These are phyloP conservation scores for Tursiops truncatus DNA, from an alignment of 2,113 vertebrate species.

Conservation along the genomic window DNA sequence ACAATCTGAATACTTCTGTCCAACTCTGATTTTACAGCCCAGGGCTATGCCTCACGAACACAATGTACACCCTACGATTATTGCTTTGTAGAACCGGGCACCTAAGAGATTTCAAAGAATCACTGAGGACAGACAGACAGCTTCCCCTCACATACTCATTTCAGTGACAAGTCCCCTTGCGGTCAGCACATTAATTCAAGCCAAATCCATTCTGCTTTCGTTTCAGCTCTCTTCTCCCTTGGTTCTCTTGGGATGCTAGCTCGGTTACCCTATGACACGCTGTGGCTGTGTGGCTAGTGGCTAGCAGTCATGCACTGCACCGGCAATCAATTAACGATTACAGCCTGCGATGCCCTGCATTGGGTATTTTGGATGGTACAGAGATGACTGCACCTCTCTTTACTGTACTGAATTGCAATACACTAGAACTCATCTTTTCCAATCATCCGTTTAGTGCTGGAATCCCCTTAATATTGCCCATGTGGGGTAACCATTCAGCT, in stretches of 20 bases:
- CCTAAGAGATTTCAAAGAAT: background rate
- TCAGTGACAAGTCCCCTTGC: background rate
- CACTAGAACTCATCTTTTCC: background rate
- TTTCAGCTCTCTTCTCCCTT: background rate
- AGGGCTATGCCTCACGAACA: no score
- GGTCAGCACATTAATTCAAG: background rate
- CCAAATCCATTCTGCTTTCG: background rate
- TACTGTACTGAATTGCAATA: background rate
- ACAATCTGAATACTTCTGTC: background rate
- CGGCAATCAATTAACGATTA: background rate
- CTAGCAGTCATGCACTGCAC: background rate
- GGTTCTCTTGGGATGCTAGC: background rate
- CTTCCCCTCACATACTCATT: background rate
- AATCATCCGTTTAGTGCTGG: background rate
- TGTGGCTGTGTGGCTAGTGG: background rate
- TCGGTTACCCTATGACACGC: no score
- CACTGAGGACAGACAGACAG: background rate
- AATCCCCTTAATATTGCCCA: background rate
- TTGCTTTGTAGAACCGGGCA: background rate
- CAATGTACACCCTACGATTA: background rate
- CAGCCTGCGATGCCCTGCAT: background rate
- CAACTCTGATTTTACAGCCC: background rate
- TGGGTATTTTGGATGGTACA: background rate
- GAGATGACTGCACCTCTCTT: background rate
- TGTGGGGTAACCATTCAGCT: background rate